Percentiles rank a stretch among this genome's conserved stretches.
phyloP scores from a whole-genome alignment of 2,888 invertebrate genomes.

The Diachrysia chrysitis region DNA sequence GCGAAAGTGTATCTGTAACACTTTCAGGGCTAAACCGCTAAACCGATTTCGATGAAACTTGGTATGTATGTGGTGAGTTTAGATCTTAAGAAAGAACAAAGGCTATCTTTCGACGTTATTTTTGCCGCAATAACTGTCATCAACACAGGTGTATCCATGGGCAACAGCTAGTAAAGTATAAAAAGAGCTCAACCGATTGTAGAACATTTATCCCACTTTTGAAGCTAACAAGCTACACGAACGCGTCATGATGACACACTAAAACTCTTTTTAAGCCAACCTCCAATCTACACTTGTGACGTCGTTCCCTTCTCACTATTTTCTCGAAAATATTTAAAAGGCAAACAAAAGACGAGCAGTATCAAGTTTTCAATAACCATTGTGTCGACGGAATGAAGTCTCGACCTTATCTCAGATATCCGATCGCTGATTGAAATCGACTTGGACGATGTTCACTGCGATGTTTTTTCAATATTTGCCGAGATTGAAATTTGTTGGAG shows the following conservation, averaged over 20 bases:
- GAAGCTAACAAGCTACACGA: too few species aligned
- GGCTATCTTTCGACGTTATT: too few species aligned
- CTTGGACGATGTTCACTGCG: slow-evolving; percentile 50
- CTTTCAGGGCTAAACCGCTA: too few species aligned
- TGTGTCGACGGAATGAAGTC: slow-evolving; percentile 59
- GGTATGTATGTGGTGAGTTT: too few species aligned
- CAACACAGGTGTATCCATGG: too few species aligned
- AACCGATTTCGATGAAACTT: too few species aligned
- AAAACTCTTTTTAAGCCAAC: neutral
- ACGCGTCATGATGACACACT: neutral
- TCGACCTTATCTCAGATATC: slow-evolving; percentile 58
- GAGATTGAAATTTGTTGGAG: slow-evolving; percentile 56
- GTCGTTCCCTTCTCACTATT: slow-evolving; percentile 23
- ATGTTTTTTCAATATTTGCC: slow-evolving; percentile 54
- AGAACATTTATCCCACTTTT: too few species aligned
- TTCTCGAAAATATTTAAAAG: slow-evolving; percentile 56
- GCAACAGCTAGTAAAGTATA: too few species aligned
- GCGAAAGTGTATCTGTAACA: too few species aligned
- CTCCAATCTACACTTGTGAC: neutral
- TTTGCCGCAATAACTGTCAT: too few species aligned
- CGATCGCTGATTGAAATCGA: slow-evolving; percentile 59
- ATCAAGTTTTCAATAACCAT: slow-evolving; percentile 59
- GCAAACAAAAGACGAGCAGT: slow-evolving; percentile 56
- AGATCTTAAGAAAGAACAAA: too few species aligned
- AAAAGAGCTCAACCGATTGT: too few species aligned